A percentile compares a stretch with the other conserved stretches of the same genome.
phyloP scores from a whole-genome alignment of 2,888 invertebrate genomes.

The Hirtodrosophila cameraria region DNA sequence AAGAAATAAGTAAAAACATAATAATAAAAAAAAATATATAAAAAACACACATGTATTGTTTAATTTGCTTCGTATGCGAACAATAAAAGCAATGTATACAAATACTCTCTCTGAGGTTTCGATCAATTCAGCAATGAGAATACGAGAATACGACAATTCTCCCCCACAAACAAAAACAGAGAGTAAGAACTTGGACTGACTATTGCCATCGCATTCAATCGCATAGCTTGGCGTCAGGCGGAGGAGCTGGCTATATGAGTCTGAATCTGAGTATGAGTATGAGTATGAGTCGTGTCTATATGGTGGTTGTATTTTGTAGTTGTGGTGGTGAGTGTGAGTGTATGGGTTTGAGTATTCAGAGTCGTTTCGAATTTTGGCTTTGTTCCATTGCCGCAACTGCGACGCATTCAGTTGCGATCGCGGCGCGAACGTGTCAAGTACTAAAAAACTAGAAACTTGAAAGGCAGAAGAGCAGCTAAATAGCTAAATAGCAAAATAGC shows the following conservation, averaged over 20 bases:
- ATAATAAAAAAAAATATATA: not conserved
- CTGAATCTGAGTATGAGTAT: constrained; percentile 5
- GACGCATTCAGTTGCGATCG: constrained; percentile 80
- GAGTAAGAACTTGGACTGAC: constrained; percentile 38
- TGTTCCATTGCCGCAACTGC: constrained; percentile 57
- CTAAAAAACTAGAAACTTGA: constrained; percentile 31
- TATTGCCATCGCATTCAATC: constrained; percentile 43
- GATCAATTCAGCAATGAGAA: constrained; percentile 40
- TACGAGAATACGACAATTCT: no score
- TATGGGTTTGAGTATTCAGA: no score
- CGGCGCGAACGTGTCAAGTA: constrained; percentile 75
- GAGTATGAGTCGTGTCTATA: constrained; percentile 7
- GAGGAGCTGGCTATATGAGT: constrained; percentile 37
- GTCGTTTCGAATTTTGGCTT: constrained; percentile 52
- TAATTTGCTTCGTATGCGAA: constrained; percentile 15
- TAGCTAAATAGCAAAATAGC: constrained; percentile 17
- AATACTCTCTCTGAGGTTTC: constrained; percentile 25
- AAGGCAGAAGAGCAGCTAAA: constrained; percentile 18
- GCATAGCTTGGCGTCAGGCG: constrained; percentile 32
- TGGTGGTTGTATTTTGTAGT: constrained; percentile 2
- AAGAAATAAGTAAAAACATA: not conserved
- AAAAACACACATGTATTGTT: not conserved
- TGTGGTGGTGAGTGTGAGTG: constrained; percentile 42
- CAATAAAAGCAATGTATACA: constrained; percentile 20
- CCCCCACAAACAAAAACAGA: constrained; percentile 5